These are phyloP conservation scores for Calypte anna DNA, from an alignment of 2,113 vertebrate genomes.

Conservation along the genomic window DNA sequence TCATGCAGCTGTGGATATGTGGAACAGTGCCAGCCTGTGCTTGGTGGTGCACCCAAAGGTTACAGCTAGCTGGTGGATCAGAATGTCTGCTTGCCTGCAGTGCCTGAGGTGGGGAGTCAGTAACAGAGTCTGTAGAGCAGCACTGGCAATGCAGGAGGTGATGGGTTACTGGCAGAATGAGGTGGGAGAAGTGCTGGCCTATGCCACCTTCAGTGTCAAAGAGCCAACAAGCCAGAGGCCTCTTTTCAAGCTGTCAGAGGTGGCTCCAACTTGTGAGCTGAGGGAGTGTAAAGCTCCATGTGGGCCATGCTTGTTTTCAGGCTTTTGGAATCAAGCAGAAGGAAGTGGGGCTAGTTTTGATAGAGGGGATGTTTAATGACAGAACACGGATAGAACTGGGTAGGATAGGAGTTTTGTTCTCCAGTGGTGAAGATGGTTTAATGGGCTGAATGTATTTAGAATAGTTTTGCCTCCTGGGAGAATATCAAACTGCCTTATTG, in stretches of 20 bases:
- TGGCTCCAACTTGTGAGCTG: neutral
- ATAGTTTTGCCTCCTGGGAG: neutral
- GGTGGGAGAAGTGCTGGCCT: neutral
- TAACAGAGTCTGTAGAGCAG: neutral
- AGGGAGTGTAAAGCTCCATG: neutral
- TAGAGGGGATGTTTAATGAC: neutral
- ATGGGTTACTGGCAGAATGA: neutral
- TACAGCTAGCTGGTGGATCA: neutral
- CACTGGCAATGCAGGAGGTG: neutral
- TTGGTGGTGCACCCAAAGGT: neutral
- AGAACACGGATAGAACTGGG: neutral
- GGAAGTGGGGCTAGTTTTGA: neutral
- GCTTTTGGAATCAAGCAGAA: neutral
- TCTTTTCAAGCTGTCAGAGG: neutral
- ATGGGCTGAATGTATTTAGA: slow-evolving; percentile 7
- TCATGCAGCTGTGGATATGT: neutral
- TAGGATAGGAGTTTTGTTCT: neutral
- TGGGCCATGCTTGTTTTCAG: neutral
- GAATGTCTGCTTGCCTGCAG: accelerated
- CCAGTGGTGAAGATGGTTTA: neutral
- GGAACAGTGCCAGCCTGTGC: neutral
- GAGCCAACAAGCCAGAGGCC: neutral
- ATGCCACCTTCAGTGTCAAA: neutral
- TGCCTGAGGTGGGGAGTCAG: neutral
- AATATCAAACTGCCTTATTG: neutral